Evolutionary conservation across 2,113 vertebrate genomes (phyloP), one percentile per base, ranked within the genome.

Genomic region (Pseudorectes ferrugineus): DNA sequence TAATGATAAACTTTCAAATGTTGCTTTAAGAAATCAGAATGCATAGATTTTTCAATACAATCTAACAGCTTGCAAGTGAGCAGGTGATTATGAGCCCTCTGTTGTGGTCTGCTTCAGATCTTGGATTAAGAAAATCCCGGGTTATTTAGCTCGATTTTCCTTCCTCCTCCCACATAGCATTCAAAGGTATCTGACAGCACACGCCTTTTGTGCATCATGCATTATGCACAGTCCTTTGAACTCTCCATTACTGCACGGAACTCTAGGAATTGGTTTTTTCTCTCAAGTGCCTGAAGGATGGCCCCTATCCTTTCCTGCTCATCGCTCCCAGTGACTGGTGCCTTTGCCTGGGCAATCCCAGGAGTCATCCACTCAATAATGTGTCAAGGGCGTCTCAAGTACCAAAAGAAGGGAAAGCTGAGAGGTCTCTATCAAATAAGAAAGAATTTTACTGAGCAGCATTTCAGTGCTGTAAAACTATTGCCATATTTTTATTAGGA

Each of bases 141-240:
- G 36, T 65, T 85, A 71, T 79, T 86, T 73, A 76, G 62, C 45
- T 76, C 9, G 5, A 26, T 62, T 65, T 55, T 36, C 17, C 36
- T 33, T 10, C n/a, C 46, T 55, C 57, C 14, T 88, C 78, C 71
- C 1, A 7, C 0, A 0, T 3, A 35, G 14, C 76, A 84, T 86
- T 91, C 76, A 73, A 35, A 91, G 62, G 48, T 40, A 38, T 20
- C 58, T 57, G 54, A 42, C 17, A 66, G 55, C 71, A 75, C 24
- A 28, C 3, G 28, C 20, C 67, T 74, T 77, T 89, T 88, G 72
- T 36, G 31, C 83, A 83, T 48, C n/a, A n/a, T 29, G 59, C 15
- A 58, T 80, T 86, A 81, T 74, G 57, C 43, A 75, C 71, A 59
- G 14, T 42, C 25, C 67, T 92, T 72, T 79, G 36, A 33, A 55